These are phyloP conservation scores for Dendrolimus pini DNA, from an alignment of 2,888 invertebrate genomes.

Conservation along the genomic window DNA sequence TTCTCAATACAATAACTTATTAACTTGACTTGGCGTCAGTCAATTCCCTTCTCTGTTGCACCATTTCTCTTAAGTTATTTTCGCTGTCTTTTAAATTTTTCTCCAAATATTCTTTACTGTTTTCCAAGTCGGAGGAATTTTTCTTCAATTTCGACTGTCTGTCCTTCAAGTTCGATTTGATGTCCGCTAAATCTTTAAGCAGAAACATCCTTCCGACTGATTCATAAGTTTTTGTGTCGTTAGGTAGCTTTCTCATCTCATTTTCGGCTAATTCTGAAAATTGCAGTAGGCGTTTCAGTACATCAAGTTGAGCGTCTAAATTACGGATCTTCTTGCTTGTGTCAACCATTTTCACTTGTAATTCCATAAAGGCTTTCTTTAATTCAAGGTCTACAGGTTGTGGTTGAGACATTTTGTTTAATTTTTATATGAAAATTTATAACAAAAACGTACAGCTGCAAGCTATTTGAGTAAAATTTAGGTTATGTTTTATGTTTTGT, in stretches of 20 bases:
- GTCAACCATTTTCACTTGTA: slow-evolving; percentile 88
- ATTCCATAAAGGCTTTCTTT: slow-evolving; percentile 86
- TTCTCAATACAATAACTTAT: slow-evolving; percentile 1
- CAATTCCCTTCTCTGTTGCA: slow-evolving; percentile 79
- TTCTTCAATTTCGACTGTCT: slow-evolving; percentile 75
- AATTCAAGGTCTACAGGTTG: slow-evolving; percentile 71
- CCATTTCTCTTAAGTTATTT: slow-evolving; percentile 90
- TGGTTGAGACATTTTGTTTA: background rate
- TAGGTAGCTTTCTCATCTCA: slow-evolving; percentile 77
- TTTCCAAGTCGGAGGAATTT: slow-evolving; percentile 84
- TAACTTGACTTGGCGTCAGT: slow-evolving; percentile 35
- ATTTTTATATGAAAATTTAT: background rate
- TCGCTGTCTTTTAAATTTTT: slow-evolving; percentile 89
- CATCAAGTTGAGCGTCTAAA: slow-evolving; percentile 86
- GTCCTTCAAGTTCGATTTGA: slow-evolving; percentile 79
- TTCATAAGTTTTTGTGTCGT: slow-evolving; percentile 84
- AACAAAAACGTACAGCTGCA: too few species aligned
- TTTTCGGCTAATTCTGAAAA: slow-evolving; percentile 84
- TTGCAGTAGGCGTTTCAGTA: slow-evolving; percentile 79
- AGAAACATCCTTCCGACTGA: slow-evolving; percentile 91
- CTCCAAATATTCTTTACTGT: slow-evolving; percentile 87
- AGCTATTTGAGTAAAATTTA: too few species aligned
- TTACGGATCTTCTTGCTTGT: slow-evolving; percentile 87
- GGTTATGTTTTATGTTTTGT: too few species aligned
- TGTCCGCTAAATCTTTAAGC: slow-evolving; percentile 79